Conservation (phyloP, 1,140 invertebrate species). For the Drosophila funebris region DNA sequence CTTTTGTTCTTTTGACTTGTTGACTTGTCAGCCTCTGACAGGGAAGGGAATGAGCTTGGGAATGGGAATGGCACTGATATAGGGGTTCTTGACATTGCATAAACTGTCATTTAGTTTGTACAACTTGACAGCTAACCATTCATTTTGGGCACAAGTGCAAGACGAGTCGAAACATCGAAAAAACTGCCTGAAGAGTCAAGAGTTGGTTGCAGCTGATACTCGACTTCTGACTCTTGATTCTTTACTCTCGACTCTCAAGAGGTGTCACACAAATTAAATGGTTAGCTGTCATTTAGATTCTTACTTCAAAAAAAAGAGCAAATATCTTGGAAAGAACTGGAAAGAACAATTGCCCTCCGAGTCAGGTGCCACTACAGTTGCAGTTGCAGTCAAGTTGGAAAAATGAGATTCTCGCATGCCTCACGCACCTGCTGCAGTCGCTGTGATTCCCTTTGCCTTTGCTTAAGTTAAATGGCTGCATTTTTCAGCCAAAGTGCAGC, state of each 20-base stretch:
- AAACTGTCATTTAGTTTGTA: conserved; percentile 69
- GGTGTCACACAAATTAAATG: conserved; percentile 56
- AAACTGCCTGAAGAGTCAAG: conserved; percentile 11
- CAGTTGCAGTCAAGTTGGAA: conserved; percentile 17
- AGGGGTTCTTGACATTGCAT: conserved; percentile 57
- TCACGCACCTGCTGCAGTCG: conserved; percentile 50
- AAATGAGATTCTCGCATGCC: conserved; percentile 56
- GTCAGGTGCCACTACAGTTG: not conserved
- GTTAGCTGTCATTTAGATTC: conserved; percentile 23
- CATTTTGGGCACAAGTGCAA: conserved; percentile 33
- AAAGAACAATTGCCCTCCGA: not conserved
- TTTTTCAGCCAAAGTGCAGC: conserved; percentile 58
- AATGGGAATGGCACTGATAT: not conserved
- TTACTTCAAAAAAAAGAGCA: not conserved
- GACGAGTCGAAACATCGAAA: conserved; percentile 23
- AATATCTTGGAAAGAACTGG: not conserved
- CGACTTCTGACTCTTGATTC: not conserved
- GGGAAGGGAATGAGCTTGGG: not conserved
- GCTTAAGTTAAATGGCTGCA: conserved; percentile 56
- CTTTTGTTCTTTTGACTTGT: conserved; percentile 40
- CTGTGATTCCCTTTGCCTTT: conserved; percentile 19
- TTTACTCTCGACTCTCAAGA: conserved; percentile 24
- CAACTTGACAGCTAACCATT: conserved; percentile 64
- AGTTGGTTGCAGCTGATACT: conserved; percentile 1
- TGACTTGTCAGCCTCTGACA: conserved; percentile 50